Evolutionary conservation across 2,797 vertebrate genomes (phyloP), one percentile per base, ranked within the genome.

Genomic region (Gephyroberyx darwinii): DNA sequence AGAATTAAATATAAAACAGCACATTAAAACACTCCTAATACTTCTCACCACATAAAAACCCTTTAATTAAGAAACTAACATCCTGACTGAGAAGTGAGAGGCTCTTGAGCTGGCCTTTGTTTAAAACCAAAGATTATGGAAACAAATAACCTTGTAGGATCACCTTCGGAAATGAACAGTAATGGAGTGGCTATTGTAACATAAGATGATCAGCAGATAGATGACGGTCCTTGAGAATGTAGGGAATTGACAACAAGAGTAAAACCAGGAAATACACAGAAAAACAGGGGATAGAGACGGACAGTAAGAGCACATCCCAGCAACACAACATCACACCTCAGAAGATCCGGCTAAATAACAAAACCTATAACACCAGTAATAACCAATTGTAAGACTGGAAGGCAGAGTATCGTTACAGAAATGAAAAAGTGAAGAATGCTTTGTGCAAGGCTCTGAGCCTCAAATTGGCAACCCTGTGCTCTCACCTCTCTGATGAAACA

Each of bases 11-110:
- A 79, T 84, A 80, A 78, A 82, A 80, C 71, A 81, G 74, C 52
- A 67, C 69, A 82, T 82, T 86, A 83, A 83, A 87, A 64, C 68
- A 76, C 83, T 26, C 71, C 60, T 77, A 86, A 86, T 30, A 77
- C 78, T 73, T 80, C 69, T 76, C 69, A 70, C 63, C 69, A 77
- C 60, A 75, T 68, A 65, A 86, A 82, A 51, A 86, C 2, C 22
- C 41, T 51, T 80, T 86, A 81, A 26, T 26, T 26, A 26, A 26
- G 26, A 84, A 26, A 82, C 85, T 84, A 85, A 74, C 54, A 67
- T 41, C 30, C 51, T 74, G 78, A 71, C 69, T 79, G 52, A 81
- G 69, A 65, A 84, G 51, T 13, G 30, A 70, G 55, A 68, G 43
- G 65, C 58, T 62, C 59, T 30, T 62, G 51, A 20, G 43, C 22